phyloP scores from a whole-genome alignment of 2,888 invertebrate genomes.

The Chymomyza amoena region DNA sequence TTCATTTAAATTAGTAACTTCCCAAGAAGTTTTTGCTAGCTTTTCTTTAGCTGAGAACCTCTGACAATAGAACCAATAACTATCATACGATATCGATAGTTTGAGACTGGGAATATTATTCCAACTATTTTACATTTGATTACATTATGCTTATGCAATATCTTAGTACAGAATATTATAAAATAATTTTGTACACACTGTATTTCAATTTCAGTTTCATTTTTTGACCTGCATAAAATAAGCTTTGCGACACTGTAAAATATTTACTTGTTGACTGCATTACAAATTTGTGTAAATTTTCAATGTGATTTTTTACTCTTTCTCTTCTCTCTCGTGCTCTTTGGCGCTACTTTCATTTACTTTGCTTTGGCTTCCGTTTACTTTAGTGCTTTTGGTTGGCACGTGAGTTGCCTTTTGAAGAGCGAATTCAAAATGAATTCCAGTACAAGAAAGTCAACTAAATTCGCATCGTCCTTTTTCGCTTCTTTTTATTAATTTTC shows the following conservation, averaged over 20 bases:
- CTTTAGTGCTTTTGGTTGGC: slow-evolving; percentile 14
- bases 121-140: no score
- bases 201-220: no score
- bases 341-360: slow-evolving; percentile 26
- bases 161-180: no score
- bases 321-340: not conserved
- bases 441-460: slow-evolving; percentile 17
- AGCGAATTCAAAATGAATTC: not conserved
- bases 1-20: no score
- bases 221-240: no score
- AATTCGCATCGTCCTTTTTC: slow-evolving; percentile 2
- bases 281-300: slow-evolving; percentile 15
- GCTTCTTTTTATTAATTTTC: slow-evolving; percentile 23
- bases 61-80: no score
- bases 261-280: slow-evolving; percentile 43
- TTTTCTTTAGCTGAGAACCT: no score
- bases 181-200: no score
- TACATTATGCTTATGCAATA: no score
- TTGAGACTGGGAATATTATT: no score
- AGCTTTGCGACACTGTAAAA: not conserved
- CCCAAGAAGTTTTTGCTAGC: no score
- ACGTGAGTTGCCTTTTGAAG: slow-evolving; percentile 40
- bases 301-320: not conserved
- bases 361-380: slow-evolving; percentile 34
- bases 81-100: no score